Evolutionary conservation across 2,113 vertebrate genomes (phyloP).

Genomic region (Labeo catla): DNA sequence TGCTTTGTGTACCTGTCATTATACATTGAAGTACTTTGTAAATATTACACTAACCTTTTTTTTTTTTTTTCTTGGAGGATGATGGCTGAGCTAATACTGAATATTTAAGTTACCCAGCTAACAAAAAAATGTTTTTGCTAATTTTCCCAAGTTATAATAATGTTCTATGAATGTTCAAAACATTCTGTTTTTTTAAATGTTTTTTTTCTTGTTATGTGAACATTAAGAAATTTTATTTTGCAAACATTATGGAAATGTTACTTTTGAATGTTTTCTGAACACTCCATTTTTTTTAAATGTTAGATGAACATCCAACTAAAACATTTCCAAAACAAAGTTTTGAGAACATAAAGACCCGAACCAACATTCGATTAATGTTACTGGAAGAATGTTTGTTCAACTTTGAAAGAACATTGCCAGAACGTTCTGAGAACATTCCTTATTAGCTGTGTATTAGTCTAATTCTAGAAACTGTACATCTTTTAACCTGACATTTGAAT

Average conservation of each 20-base stretch:
- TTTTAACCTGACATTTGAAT: background rate
- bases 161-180: too few species aligned
- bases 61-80: background rate
- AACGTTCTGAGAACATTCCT: background rate
- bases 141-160: too few species aligned
- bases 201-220: too few species aligned
- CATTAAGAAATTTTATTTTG: too few species aligned
- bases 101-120: too few species aligned
- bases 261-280: too few species aligned
- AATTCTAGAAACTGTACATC: background rate
- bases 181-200: too few species aligned
- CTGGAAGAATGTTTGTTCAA: background rate
- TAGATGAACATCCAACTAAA: too few species aligned
- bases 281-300: background rate
- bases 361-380: background rate
- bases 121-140: too few species aligned
- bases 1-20: background rate
- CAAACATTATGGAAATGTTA: too few species aligned
- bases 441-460: background rate
- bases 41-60: background rate
- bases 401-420: background rate
- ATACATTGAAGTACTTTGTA: background rate
- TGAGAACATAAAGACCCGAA: background rate
- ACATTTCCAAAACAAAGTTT: too few species aligned
- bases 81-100: background rate